phyloP scores from a whole-genome alignment of 2,113 vertebrate genomes.

The Neolamprologus devosi region DNA sequence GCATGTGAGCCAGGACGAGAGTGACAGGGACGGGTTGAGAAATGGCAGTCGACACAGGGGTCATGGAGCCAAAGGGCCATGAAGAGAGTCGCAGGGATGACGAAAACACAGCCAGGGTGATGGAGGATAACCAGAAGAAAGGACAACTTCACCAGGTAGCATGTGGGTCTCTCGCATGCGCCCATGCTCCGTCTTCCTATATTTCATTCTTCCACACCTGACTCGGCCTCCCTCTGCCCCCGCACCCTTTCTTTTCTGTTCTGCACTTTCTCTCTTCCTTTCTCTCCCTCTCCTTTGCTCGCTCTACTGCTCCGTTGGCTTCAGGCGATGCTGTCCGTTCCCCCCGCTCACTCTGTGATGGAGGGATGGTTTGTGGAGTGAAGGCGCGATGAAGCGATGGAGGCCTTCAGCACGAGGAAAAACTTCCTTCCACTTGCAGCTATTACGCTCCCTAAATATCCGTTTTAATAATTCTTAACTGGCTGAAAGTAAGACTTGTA shows the following conservation, averaged over 20 bases:
- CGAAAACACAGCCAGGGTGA: conserved; percentile 47
- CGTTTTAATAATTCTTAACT: background rate
- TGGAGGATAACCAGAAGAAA: conserved; percentile 44
- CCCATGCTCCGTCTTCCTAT: background rate
- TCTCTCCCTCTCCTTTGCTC: conserved; percentile 15
- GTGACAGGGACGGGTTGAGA: conserved; percentile 42
- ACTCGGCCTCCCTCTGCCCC: background rate
- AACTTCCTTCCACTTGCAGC: background rate
- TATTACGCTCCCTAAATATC: background rate
- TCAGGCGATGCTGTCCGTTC: conserved; percentile 54
- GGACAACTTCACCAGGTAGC: conserved; percentile 12
- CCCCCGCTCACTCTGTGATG: conserved; percentile 60
- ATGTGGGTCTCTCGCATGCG: conserved; percentile 14
- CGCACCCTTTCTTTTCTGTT: background rate
- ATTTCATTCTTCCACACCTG: conserved; percentile 18
- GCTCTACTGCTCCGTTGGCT: conserved; percentile 59
- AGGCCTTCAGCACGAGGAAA: conserved; percentile 19
- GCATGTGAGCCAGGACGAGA: conserved; percentile 14
- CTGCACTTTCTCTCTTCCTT: background rate
- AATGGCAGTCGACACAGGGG: conserved; percentile 46
- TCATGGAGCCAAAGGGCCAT: conserved; percentile 53
- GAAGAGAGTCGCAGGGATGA: conserved; percentile 40
- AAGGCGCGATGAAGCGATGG: conserved; percentile 46
- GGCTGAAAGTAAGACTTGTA: background rate
- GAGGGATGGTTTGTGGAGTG: conserved; percentile 49